Base-by-base conservation (phyloP, 2,113 vertebrate genomes). In the Anthoscopus minutus region DNA sequence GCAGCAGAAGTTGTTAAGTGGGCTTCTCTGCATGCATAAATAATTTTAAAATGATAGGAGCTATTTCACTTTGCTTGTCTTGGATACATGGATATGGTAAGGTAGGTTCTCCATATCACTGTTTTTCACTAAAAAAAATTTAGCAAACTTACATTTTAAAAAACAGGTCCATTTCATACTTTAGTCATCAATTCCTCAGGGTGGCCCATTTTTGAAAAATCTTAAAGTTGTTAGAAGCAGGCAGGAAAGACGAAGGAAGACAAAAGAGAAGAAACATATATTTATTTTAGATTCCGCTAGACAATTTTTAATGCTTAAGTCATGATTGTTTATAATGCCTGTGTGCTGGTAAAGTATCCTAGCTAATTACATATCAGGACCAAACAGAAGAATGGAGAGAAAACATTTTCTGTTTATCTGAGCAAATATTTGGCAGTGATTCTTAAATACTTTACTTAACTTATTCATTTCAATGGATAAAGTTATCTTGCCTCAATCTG, bases 201-300 rank as follows among this genome's bases (percentile, higher is more conserved):
- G 1, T 37, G 54, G 3, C 7, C 4, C 2, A 27, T 60, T 66
- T 22, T 22, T 1, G 1, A 5, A 27, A 64, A n/a, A 11, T 10
- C 15, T 45, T 24, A 10, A 69, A 20, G 4, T 5, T 58, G 22
- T 30, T 54, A 71, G 48, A 64, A 60, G 5, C 19, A 62, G 37
- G 15, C 44, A 82, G 17, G 12, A 24, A 94, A 71, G 12, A 54
- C 8, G 18, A 86, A 58, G 12, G 11, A 12, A 64, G 12, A 47
- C 4, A 78, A 57, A 16, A 74, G 6, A 91, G 23, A 66, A 61
- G 21, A 92, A 79, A 60, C 14, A 23, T 1, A 2, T 30, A 51
- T 69, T 56, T 79, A 7, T 58, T 77, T 71, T 62, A 58, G 30
- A 62, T 51, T 61, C 19, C 72, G 4, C 10, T 65, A 44, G 31